Base-by-base conservation (phyloP, 2,797 vertebrate species). In the Cyclopterus lumpus region DNA sequence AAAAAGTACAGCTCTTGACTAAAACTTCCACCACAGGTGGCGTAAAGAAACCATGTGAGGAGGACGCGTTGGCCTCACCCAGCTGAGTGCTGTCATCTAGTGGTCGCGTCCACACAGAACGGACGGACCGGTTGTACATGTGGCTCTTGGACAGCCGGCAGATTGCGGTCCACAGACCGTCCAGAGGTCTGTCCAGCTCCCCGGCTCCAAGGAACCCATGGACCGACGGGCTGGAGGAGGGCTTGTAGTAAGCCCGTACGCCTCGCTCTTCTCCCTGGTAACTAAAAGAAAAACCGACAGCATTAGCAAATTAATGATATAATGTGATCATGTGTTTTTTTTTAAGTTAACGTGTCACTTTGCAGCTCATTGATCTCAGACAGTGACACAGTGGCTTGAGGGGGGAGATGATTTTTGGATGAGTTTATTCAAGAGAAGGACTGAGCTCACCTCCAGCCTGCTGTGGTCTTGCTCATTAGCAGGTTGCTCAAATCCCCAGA, bases 121-220 rank as follows among this genome's bases (percentile, higher is more conserved):
- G 95, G 78, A 99, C 92, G 0, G 96, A 95, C 81, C 93, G 93
- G 82, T 99, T 95, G 0, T 97, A 99, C n/a, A 95, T 88, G 16
- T 95, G 95, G 89, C 94, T 95, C 86, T 96, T 96, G 79, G 95
- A 96, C 72, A 96, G 95, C 72, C 99, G 97, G 75, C 95, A 94
- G 88, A 99, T 93, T n/a, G 95, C 71, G 40, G 90, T 93, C 96
- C 97, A 98, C 67, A 99, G 93, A 0, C n/a, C 93, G 53, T 94
- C 87, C 65, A 96, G 77, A 1, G 97, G 94, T 73, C 93, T 95
- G 72, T 95, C 84, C 85, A 99, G 95, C 90, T 97, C 93, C 4
- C 92, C 95, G 3, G 95, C 96, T 40, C 96, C 98, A 60, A 99
- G 88, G 88, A 99, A 99, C 10, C 96, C 94, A 0, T 99, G 97